Evolutionary conservation across 2,797 vertebrate genomes (phyloP), one percentile per base, ranked within the genome.

Genomic region (Gymnothorax javanicus): DNA sequence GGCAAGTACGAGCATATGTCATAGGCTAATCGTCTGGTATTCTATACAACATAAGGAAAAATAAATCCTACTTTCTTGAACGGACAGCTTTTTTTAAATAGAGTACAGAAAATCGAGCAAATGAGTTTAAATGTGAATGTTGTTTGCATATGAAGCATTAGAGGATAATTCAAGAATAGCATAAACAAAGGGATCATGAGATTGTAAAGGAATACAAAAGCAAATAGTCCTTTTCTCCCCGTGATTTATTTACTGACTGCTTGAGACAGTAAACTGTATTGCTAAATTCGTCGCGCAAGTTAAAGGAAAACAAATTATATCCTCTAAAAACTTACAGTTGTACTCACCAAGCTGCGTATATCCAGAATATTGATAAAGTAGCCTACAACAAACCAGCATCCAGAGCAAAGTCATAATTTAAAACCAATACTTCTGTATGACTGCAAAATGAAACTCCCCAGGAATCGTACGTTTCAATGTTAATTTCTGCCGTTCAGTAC

Each of bases 171-270:
- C 56, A 81, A 56, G 20, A 81, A 81, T 81, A 7, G 77, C 52
- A 82, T 67, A 84, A 89, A 89, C 90, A 91, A 89, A 91, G 87
- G 82, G 82, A n/a, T 84, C 77, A 79, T 69, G 58, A 82, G 43
- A 82, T 43, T 64, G 52, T 52, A 81, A 81, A 20, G 52, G 17
- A 54, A 56, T 81, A 81, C 56, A 23, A 54, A 56, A 7, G 77
- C 50, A 81, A 81, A 56, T 81, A 12, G 20, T 23, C 7, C 7
- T 4, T 56, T 43, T 52, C 54, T 43, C 13, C 43, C 2, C 4
- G 4, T 54, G 20, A 23, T 81, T 23, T 56, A 2, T 23, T 81
- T 20, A 7, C 20, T 23, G 11, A 23, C 11, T 56, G 20, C 11
- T 81, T 81, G 23, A 54, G 56, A 20, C 4, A 12, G n/a, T 23